Conservation (phyloP, 2,797 vertebrate genomes). For the Apodemus agrarius region DNA sequence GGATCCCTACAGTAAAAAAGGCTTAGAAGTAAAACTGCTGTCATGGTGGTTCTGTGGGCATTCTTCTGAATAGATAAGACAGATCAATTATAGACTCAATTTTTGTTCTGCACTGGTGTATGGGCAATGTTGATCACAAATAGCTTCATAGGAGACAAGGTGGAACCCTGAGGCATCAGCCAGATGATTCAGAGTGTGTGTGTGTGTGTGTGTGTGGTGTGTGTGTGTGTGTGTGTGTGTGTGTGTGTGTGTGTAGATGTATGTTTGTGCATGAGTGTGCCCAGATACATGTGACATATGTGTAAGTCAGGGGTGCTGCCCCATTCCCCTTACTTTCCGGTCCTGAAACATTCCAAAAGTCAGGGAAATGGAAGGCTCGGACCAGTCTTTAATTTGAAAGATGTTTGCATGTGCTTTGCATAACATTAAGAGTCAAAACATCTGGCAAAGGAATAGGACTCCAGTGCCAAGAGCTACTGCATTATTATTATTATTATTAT, state of each 20-base stretch:
- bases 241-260: too few species aligned
- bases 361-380: constrained; percentile 15
- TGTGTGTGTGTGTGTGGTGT: too few species aligned
- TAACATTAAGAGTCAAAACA: constrained; percentile 61
- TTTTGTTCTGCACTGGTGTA: not conserved
- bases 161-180: not conserved
- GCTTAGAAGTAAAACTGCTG: not conserved
- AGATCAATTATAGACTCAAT: not conserved
- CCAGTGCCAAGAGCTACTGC: not conserved
- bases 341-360: constrained; percentile 24
- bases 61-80: constrained; percentile 33
- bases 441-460: constrained; percentile 55
- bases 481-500: too few species aligned
- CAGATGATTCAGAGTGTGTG: not conserved
- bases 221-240: too few species aligned
- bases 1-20: not conserved
- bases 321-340: not conserved
- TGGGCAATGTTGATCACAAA: not conserved
- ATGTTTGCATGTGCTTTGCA: constrained; percentile 42
- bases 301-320: not conserved
- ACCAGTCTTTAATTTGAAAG: constrained; percentile 63
- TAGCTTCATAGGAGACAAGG: not conserved
- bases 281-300: fast-evolving
- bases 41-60: not conserved
- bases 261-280: not conserved